Evolutionary conservation across 35 echinoderm and acorn worm genomes (phyloP).

Genomic region (Diadema setosum): DNA sequence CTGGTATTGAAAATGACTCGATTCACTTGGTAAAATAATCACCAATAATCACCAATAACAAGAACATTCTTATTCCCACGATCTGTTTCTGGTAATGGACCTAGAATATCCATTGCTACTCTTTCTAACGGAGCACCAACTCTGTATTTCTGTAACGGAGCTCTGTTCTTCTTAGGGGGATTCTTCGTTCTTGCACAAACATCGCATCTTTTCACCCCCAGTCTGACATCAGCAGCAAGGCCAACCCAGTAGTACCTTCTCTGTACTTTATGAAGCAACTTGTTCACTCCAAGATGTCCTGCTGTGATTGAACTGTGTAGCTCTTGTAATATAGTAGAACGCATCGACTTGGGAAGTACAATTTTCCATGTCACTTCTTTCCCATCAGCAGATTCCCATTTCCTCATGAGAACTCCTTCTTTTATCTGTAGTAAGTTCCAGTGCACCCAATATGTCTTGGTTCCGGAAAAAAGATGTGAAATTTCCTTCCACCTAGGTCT

Average conservation of each 20-base stretch:
- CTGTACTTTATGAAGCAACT: constrained; percentile 1
- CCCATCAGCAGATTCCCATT: neutral
- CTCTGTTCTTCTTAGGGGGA: constrained; percentile 17
- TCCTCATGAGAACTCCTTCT: neutral
- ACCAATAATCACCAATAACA: no score
- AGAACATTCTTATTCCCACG: no score
- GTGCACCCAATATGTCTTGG: neutral
- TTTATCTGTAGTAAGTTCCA: neutral
- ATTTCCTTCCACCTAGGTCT: neutral
- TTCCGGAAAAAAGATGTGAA: neutral
- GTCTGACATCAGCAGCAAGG: constrained; percentile 19
- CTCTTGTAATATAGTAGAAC: neutral
- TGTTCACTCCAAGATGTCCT: constrained; percentile 26
- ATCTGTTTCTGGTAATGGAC: constrained; percentile 65
- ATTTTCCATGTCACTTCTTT: neutral
- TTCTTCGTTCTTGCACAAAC: constrained; percentile 28
- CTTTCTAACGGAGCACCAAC: constrained; percentile 67
- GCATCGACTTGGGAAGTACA: neutral
- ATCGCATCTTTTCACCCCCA: neutral
- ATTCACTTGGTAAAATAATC: no score
- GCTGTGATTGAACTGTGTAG: constrained; percentile 7
- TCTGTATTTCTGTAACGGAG: constrained; percentile 24
- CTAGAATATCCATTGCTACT: constrained; percentile 70
- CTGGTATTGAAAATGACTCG: no score
- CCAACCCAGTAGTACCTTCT: constrained; percentile 26